Conservation (phyloP, 2,113 vertebrate species). For the Toxotes chatareus region DNA sequence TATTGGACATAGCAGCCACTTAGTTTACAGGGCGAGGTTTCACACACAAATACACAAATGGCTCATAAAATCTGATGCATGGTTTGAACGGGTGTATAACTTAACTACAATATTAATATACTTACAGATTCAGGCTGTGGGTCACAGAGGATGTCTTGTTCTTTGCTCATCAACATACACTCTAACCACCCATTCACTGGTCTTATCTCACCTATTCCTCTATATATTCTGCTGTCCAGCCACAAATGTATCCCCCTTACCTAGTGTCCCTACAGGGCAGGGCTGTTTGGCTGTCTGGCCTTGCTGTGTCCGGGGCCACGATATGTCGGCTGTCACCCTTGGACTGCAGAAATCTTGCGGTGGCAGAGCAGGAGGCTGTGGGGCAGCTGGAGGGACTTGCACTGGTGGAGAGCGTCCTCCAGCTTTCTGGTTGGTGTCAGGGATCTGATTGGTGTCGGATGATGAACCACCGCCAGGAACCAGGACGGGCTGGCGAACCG, state of each 20-base stretch:
- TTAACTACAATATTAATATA: not conserved
- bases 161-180: not conserved
- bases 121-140: too few species aligned
- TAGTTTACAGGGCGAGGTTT: not conserved
- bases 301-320: slow-evolving; percentile 95
- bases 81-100: not conserved
- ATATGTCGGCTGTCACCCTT: slow-evolving; percentile 89
- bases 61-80: not conserved
- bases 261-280: slow-evolving; percentile 93
- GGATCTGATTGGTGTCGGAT: slow-evolving; percentile 78
- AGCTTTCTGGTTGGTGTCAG: slow-evolving; percentile 79
- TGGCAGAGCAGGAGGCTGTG: slow-evolving; percentile 86
- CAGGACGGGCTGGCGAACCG: slow-evolving; percentile 69
- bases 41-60: not conserved
- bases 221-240: not conserved
- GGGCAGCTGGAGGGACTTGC: slow-evolving; percentile 72
- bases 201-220: too few species aligned
- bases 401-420: slow-evolving; percentile 59
- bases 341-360: slow-evolving; percentile 91
- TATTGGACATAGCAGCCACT: not conserved
- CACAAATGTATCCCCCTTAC: slow-evolving; percentile 78
- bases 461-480: slow-evolving; percentile 60
- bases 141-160: too few species aligned
- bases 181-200: too few species aligned
- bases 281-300: slow-evolving; percentile 95